Conservation (phyloP, 2,797 vertebrate species). For the Myotis findleyi region DNA sequence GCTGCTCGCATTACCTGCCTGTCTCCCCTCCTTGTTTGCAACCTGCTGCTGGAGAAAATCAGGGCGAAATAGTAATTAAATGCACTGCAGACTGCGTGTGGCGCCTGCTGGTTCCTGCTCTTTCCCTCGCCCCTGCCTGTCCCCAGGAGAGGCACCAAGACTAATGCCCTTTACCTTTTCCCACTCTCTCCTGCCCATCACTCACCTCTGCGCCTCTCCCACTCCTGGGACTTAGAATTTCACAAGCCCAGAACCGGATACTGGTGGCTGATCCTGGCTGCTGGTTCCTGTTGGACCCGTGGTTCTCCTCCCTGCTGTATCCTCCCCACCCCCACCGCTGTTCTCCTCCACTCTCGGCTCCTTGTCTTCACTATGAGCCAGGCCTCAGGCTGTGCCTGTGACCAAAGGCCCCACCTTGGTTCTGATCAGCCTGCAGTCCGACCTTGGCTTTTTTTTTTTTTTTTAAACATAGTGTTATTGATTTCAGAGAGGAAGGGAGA, state of each 20-base stretch:
- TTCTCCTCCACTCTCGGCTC: background rate
- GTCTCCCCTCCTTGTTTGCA: background rate
- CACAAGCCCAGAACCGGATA: background rate
- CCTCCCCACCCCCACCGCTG: background rate
- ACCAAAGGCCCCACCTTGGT: background rate
- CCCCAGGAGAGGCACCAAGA: background rate
- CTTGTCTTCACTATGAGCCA: background rate
- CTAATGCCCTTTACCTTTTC: background rate
- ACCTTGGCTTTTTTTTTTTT: no score
- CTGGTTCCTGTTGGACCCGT: background rate
- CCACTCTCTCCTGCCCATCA: background rate
- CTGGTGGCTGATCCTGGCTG: background rate
- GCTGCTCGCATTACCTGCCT: background rate
- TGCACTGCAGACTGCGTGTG: rapidly evolving
- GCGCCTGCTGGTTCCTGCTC: background rate
- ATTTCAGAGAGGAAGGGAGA: no score
- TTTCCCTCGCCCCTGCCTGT: background rate
- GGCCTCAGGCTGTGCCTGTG: background rate
- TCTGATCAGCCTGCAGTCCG: background rate
- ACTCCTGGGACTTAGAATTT: background rate
- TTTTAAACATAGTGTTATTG: no score
- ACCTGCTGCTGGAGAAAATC: background rate
- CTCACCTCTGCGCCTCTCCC: background rate
- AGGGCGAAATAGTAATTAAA: background rate
- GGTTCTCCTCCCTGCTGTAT: rapidly evolving